phyloP scores from a whole-genome alignment of 2,888 invertebrate genomes.

The Tachina fera region DNA sequence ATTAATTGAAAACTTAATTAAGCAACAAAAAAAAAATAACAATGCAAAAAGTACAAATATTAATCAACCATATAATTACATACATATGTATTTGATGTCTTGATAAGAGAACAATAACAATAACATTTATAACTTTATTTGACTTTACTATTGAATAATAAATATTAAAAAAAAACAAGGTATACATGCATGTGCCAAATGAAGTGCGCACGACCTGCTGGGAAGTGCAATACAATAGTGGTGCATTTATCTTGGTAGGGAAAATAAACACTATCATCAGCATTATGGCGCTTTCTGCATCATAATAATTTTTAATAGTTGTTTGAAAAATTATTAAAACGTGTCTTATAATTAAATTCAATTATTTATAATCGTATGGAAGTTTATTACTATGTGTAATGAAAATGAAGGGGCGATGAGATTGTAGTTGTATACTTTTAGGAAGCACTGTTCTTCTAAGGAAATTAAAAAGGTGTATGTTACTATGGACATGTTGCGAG shows the following conservation, averaged over 20 bases:
- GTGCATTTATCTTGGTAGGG: slow-evolving; percentile 24
- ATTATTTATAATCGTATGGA: not conserved
- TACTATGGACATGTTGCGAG: no score
- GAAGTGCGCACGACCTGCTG: not conserved
- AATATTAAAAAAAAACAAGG: not conserved
- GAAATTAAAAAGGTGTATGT: no score
- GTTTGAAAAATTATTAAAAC: slow-evolving; percentile 44
- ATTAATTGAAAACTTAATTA: slow-evolving; percentile 42
- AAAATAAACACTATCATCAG: slow-evolving; percentile 22
- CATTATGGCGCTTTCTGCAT: not conserved
- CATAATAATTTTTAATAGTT: slow-evolving; percentile 16
- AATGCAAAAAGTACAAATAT: slow-evolving; percentile 8
- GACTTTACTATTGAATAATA: slow-evolving; percentile 8
- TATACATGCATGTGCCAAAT: slow-evolving; percentile 11
- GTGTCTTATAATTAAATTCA: slow-evolving; percentile 43
- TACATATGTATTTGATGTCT: slow-evolving; percentile 44
- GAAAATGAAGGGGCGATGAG: not conserved
- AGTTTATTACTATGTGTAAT: not conserved
- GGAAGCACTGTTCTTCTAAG: not conserved
- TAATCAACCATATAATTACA: slow-evolving; percentile 19
- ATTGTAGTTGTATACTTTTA: not conserved
- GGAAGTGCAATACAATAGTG: slow-evolving; percentile 3
- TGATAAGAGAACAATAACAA: slow-evolving; percentile 38
- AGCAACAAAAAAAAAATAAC: not conserved
- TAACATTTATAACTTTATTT: slow-evolving; percentile 27